phyloP scores from a whole-genome alignment of 1,140 invertebrate genomes.

The Pogonognathellus flavescens region DNA sequence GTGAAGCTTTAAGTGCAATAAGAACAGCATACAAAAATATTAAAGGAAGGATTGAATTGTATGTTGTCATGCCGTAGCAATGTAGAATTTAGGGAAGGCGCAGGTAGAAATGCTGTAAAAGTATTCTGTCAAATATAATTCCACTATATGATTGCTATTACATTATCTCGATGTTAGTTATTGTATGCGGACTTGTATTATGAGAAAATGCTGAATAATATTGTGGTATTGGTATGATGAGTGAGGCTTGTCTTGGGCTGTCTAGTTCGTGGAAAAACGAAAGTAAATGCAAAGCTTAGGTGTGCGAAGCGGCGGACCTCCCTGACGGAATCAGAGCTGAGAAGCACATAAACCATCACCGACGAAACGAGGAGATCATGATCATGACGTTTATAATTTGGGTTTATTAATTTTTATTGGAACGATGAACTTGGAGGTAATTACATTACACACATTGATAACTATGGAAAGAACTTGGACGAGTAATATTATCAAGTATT shows the following conservation, averaged over 20 bases:
- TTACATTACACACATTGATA: conserved; percentile 59
- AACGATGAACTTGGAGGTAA: conserved; percentile 65
- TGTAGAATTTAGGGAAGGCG: neutral
- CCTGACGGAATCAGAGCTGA: conserved; percentile 44
- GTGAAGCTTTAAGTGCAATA: neutral
- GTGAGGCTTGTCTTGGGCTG: neutral
- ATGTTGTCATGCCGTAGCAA: neutral
- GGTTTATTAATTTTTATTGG: conserved; percentile 66
- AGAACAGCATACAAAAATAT: neutral
- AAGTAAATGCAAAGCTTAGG: neutral
- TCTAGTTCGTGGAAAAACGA: neutral
- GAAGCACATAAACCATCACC: conserved; percentile 31
- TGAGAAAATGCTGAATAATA: neutral
- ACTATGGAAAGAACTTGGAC: conserved; percentile 43
- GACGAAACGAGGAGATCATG: conserved; percentile 53
- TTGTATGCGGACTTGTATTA: conserved; percentile 2
- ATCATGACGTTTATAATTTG: conserved; percentile 60
- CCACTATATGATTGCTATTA: conserved; percentile 34
- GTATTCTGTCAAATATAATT: conserved; percentile 46
- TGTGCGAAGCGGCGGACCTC: conserved; percentile 46
- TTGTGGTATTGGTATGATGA: neutral
- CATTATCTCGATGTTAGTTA: conserved; percentile 19
- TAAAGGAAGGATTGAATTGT: conserved; percentile 24
- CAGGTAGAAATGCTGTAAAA: neutral
- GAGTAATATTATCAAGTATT: conserved; percentile 45